These are phyloP conservation scores for Vanacampus margaritifer DNA, from an alignment of 2,113 vertebrate genomes.

Conservation along the genomic window DNA sequence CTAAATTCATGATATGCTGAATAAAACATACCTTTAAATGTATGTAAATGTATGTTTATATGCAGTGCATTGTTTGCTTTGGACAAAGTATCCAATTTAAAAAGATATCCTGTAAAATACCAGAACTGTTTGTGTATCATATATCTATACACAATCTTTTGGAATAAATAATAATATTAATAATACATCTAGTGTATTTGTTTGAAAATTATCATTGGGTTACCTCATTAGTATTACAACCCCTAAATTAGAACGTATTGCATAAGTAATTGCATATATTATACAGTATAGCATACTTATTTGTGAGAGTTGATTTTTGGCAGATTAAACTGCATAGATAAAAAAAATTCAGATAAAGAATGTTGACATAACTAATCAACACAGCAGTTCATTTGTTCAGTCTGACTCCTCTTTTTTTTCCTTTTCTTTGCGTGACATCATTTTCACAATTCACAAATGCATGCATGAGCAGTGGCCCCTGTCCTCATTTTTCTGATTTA, in stretches of 20 bases:
- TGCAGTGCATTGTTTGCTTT: too few species aligned
- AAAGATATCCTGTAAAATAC: not conserved
- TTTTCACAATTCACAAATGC: constrained; percentile 33
- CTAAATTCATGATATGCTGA: not conserved
- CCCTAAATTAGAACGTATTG: not conserved
- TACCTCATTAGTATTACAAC: not conserved
- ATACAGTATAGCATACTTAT: not conserved
- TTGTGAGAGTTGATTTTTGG: not conserved
- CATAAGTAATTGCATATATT: not conserved
- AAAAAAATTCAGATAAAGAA: constrained; percentile 1
- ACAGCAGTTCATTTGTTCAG: constrained; percentile 18
- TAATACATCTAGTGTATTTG: not conserved
- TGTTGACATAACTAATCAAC: not conserved
- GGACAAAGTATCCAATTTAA: too few species aligned
- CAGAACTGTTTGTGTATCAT: not conserved
- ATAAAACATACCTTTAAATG: too few species aligned
- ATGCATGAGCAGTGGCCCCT: constrained; percentile 17
- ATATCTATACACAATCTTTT: not conserved
- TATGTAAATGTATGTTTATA: too few species aligned
- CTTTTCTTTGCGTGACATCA: constrained; percentile 15
- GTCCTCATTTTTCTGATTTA: constrained; percentile 58
- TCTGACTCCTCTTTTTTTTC: constrained; percentile 4
- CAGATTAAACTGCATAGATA: not conserved
- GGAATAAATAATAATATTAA: not conserved
- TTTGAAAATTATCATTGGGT: not conserved